Conservation (phyloP, 2,797 vertebrate genomes). For the Galago senegalensis region DNA sequence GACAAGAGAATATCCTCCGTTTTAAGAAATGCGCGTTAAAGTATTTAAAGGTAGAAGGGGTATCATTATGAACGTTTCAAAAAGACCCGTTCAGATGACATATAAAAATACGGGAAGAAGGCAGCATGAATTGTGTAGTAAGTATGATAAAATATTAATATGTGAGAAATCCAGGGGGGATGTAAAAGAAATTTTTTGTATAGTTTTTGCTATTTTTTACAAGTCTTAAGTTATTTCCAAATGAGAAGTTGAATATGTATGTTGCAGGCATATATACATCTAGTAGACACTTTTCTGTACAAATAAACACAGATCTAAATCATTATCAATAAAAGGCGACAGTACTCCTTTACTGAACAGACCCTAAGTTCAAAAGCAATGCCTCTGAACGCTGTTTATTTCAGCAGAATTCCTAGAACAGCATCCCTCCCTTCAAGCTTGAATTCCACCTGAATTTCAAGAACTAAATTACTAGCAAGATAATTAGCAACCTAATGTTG, state of each 20-base stretch:
- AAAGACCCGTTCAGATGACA: not conserved
- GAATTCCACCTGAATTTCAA: not conserved
- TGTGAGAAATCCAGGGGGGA: not conserved
- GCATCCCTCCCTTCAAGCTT: not conserved
- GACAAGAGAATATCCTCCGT: not conserved
- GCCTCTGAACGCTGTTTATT: not conserved
- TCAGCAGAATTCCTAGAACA: not conserved
- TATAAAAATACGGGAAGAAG: not conserved
- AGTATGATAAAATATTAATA: not conserved
- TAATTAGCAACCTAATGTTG: not conserved
- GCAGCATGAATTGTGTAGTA: not conserved
- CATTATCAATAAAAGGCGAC: not conserved
- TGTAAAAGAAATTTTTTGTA: not conserved
- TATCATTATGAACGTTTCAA: not conserved
- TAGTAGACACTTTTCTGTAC: not conserved
- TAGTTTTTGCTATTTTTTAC: not conserved
- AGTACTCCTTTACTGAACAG: not conserved
- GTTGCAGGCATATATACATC: not conserved
- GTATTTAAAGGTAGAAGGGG: not conserved
- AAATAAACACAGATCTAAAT: slow-evolving; percentile 6
- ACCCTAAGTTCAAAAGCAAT: not conserved
- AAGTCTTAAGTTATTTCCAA: not conserved
- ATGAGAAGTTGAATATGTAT: not conserved
- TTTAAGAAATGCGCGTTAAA: not conserved
- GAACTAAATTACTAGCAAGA: not conserved